Evolutionary conservation across 2,113 vertebrate genomes (phyloP).

Genomic region (Uropsilus gracilis): DNA sequence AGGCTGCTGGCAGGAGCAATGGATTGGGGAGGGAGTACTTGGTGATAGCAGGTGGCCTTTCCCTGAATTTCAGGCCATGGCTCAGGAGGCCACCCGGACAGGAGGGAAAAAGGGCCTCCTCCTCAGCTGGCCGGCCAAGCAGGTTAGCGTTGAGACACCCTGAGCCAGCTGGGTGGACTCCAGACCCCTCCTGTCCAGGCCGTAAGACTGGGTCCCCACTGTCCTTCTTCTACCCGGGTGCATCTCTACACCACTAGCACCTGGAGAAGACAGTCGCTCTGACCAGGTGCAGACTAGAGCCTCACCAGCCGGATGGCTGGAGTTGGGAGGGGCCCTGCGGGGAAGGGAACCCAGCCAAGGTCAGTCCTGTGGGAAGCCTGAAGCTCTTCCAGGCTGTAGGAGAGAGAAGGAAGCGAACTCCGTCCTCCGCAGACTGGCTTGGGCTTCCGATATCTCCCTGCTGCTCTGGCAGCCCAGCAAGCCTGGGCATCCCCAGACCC

Average conservation of each 20-base stretch:
- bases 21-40: accelerated
- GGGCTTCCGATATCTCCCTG: not conserved
- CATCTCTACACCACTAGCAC: accelerated
- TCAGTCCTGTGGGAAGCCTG: not conserved
- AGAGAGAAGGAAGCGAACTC: not conserved
- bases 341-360: not conserved
- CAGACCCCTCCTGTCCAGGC: not conserved
- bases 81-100: not conserved
- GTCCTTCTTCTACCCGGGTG: not conserved
- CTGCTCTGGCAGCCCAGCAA: not conserved
- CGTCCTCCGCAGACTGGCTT: not conserved
- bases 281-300: not conserved
- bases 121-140: not conserved
- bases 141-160: not conserved
- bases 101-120: not conserved
- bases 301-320: not conserved
- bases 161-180: not conserved
- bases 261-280: not conserved
- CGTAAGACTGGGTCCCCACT: not conserved
- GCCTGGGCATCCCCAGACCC: not conserved
- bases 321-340: not conserved
- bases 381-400: not conserved
- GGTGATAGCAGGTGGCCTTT: not conserved
- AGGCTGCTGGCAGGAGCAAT: not conserved
- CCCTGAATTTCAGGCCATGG: not conserved